Base-by-base conservation (phyloP, 53 echinoderm and acorn worm genomes). In the Mesocentrotus franciscanus region DNA sequence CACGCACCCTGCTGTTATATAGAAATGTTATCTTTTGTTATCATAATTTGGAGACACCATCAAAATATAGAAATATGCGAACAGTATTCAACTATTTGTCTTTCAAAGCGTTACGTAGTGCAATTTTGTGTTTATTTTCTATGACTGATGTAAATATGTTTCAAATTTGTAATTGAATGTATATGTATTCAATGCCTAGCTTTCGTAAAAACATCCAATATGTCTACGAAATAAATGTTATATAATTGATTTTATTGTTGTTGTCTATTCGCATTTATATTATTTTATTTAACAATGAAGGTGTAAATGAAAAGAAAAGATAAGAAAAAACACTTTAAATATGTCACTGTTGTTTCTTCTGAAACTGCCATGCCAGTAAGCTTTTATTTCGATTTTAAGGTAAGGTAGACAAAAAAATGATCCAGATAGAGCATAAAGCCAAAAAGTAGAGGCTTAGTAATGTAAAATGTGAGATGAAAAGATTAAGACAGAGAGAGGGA, bases 91-190 rank as follows among this genome's bases (percentile, higher is more conserved):
- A 81, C 42, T 27, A n/a, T 87, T 58, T n/a, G 87, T 87, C 87
- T 87, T 87, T 58, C 87, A 87, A 57, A 58, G n/a, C 59, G 58
- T 87, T 87, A 59, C 20, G 76, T 58, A 87, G 87, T 87, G 87
- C 87, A 58, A 58, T 57, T 72, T 81, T 81, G 29, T 87, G 29
- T 58, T 87, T 87, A 56, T 57, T 87, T 91, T 91, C 29, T 91
- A 66, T 64, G 62, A 91, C 33, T 91, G 91, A 64, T 91, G 91
- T 91, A 91, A 91, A 91, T 91, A 91, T 68, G 42, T 66, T 91
- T 91, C 64, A 26, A 62, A 16, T 90, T 90, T 90, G 59, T 60
- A 90, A 60, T 20, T 91, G 91, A 91, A 91, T 87, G 87, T 87
- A 58, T 58, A 91, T 66, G 64, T 91, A 91, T 62, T 91, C 62